These are phyloP conservation scores for Argyresthia goedartella DNA, from an alignment of 2,888 invertebrate species.

Conservation along the genomic window DNA sequence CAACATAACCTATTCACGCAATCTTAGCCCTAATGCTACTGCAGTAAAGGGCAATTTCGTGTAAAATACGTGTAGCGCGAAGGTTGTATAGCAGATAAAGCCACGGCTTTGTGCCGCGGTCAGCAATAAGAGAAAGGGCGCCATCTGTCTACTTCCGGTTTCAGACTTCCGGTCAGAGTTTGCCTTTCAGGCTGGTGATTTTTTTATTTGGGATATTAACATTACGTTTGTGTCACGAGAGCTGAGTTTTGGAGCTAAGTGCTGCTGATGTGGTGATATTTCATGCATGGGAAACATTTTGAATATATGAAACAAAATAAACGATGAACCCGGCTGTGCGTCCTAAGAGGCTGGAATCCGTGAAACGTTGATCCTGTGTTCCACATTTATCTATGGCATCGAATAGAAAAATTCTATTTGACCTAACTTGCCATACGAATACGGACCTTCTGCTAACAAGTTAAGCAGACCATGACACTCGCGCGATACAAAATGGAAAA, in stretches of 20 bases:
- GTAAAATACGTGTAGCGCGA: background rate
- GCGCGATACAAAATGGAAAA: background rate
- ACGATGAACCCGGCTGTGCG: too few relatives aligned
- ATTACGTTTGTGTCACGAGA: background rate
- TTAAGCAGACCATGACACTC: too few relatives aligned
- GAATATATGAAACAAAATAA: too few relatives aligned
- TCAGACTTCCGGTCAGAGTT: conserved; percentile 39
- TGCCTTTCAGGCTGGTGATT: conserved; percentile 9
- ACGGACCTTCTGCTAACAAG: too few relatives aligned
- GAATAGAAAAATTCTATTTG: too few relatives aligned
- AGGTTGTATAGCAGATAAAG: conserved; percentile 10
- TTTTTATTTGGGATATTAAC: too few relatives aligned
- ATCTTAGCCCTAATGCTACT: conserved; percentile 15
- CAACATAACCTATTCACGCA: conserved; percentile 15
- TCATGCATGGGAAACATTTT: too few relatives aligned
- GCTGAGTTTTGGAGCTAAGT: conserved; percentile 43
- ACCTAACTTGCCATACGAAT: too few relatives aligned
- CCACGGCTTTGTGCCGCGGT: conserved; percentile 48
- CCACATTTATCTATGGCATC: too few relatives aligned
- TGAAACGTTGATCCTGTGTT: too few relatives aligned
- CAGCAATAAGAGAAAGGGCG: conserved; percentile 61
- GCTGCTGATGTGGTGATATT: too few relatives aligned
- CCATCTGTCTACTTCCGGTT: conserved; percentile 52
- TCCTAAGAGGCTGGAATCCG: too few relatives aligned
- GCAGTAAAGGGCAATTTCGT: background rate